phyloP scores from a whole-genome alignment of 2,797 vertebrate species.

The Pseudotriccus pelzelni region DNA sequence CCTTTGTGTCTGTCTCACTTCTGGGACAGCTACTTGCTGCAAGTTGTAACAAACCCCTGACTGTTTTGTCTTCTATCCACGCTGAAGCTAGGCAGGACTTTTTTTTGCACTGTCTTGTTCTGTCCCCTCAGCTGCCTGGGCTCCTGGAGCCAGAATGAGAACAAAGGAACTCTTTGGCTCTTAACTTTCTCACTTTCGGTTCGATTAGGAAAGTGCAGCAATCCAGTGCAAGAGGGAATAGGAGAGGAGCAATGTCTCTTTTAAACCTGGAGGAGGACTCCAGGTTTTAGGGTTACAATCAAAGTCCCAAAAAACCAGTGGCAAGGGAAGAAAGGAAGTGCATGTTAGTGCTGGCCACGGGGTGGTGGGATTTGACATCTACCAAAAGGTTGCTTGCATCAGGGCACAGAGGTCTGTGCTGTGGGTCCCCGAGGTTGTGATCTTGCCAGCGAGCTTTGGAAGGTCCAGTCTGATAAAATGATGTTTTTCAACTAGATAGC shows the following conservation, averaged over 20 bases:
- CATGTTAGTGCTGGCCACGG: rapidly evolving
- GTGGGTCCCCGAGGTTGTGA: rapidly evolving
- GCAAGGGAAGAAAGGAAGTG: background rate
- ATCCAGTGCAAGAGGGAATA: background rate
- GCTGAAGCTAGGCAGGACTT: background rate
- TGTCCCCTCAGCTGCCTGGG: background rate
- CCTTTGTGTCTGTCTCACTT: background rate
- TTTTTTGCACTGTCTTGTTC: background rate
- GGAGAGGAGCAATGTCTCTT: background rate
- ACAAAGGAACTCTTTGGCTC: background rate
- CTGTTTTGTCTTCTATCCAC: background rate
- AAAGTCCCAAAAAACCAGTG: background rate
- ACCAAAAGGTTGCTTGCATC: background rate
- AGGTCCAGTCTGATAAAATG: background rate
- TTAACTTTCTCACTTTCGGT: background rate
- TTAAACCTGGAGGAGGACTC: background rate
- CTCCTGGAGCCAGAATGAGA: background rate
- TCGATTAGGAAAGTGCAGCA: background rate
- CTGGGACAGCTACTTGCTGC: background rate
- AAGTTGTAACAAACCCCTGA: background rate
- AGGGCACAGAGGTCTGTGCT: background rate
- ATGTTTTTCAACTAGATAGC: background rate
- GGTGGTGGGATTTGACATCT: background rate
- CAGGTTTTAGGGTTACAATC: background rate
- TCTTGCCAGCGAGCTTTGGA: background rate